phyloP scores from a whole-genome alignment of 2,797 vertebrate species.

The Trachurus trachurus region DNA sequence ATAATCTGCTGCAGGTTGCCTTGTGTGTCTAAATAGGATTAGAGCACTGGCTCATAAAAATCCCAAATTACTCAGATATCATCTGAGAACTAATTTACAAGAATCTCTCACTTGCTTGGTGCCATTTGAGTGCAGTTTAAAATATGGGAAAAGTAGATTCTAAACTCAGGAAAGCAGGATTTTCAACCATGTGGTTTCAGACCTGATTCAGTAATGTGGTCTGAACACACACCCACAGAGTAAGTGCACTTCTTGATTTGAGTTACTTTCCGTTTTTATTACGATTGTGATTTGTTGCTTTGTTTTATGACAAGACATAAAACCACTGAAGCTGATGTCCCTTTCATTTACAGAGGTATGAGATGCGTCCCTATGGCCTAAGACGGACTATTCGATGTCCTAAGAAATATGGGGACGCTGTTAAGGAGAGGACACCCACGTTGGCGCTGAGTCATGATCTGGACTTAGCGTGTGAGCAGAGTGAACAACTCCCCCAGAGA shows the following conservation, averaged over 20 bases:
- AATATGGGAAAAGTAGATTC: conserved; percentile 16
- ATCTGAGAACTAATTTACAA: conserved; percentile 37
- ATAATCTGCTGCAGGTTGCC: conserved; percentile 57
- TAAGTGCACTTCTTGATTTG: conserved; percentile 55
- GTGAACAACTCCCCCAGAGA: conserved; percentile 30
- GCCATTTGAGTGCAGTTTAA: neutral
- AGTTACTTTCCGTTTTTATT: neutral
- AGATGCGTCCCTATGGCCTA: conserved; percentile 75
- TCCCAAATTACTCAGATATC: conserved; percentile 23
- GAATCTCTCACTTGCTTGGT: conserved; percentile 7
- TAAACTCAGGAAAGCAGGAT: conserved; percentile 17
- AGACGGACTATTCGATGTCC: conserved; percentile 75
- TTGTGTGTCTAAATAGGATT: conserved; percentile 31
- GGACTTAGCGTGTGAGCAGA: conserved; percentile 44
- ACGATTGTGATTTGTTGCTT: neutral
- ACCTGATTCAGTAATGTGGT: conserved; percentile 32
- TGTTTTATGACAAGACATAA: conserved; percentile 6
- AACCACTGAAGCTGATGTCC: conserved; percentile 8
- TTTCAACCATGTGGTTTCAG: conserved; percentile 24
- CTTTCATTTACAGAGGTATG: conserved; percentile 60
- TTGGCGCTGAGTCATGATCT: conserved; percentile 32
- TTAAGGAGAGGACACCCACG: conserved; percentile 67
- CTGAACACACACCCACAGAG: conserved; percentile 43
- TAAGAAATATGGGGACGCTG: conserved; percentile 77
- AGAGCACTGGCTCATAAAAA: conserved; percentile 27